Percentiles rank a stretch among this genome's conserved stretches.
phyloP scores from a whole-genome alignment of 2,113 vertebrate genomes.

The Tetrax tetrax region DNA sequence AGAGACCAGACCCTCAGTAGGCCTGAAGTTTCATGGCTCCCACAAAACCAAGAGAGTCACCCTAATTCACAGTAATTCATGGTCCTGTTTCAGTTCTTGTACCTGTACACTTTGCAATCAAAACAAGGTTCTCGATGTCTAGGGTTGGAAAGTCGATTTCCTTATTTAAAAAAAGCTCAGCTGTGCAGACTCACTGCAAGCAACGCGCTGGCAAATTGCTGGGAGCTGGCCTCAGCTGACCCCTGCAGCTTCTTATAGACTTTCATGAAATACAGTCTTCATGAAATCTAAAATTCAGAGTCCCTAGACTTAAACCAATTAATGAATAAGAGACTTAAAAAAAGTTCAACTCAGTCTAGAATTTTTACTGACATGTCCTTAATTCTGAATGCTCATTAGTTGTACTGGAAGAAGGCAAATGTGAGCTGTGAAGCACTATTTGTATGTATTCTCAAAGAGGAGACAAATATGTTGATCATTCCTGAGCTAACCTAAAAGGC shows the following conservation, averaged over 20 bases:
- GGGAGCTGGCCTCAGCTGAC: not conserved
- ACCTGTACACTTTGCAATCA: not conserved
- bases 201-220: not conserved
- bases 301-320: not conserved
- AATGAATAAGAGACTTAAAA: slow-evolving; percentile 9
- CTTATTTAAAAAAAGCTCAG: not conserved
- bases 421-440: slow-evolving; percentile 29
- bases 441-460: slow-evolving; percentile 26
- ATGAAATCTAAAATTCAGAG: not conserved
- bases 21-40: not conserved
- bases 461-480: slow-evolving; percentile 42
- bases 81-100: not conserved
- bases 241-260: not conserved
- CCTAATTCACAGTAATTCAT: not conserved
- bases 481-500: slow-evolving; percentile 58
- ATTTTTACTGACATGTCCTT: slow-evolving; percentile 16
- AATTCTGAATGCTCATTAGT: slow-evolving; percentile 30
- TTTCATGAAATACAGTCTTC: not conserved
- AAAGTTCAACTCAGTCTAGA: not conserved
- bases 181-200: not conserved
- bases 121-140: not conserved
- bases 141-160: not conserved
- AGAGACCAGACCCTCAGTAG: not conserved
- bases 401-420: slow-evolving; percentile 25
- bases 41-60: not conserved